Percentiles rank a stretch among this genome's conserved stretches.
These are phyloP conservation scores for Homarus americanus DNA, from an alignment of 1,140 invertebrate species.

Conservation along the genomic window DNA sequence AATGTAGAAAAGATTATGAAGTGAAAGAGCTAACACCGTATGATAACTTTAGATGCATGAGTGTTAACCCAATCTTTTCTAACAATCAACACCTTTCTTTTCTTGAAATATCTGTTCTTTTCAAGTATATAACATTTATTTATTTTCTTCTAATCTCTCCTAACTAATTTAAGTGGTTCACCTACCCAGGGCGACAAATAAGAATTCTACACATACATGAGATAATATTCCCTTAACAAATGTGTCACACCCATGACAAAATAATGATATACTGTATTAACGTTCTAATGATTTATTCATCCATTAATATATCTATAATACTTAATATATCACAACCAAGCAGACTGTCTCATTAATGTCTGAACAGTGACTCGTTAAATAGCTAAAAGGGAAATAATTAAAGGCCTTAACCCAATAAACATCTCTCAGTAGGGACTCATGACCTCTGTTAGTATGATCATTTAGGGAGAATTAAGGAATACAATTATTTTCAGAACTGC, in stretches of 20 bases:
- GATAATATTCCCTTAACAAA: too few relatives aligned
- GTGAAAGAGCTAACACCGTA: neutral
- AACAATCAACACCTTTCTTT: neutral
- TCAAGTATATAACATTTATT: neutral
- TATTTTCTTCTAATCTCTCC: too few relatives aligned
- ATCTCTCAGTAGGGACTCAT: too few relatives aligned
- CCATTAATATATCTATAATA: neutral
- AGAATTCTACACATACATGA: too few relatives aligned
- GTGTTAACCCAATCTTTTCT: neutral
- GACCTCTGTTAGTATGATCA: neutral
- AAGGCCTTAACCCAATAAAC: too few relatives aligned
- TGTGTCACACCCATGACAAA: too few relatives aligned
- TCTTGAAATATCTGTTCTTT: neutral
- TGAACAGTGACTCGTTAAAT: neutral
- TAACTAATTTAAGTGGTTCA: too few relatives aligned
- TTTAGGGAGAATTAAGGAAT: neutral
- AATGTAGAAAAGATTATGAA: neutral
- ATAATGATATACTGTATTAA: neutral
- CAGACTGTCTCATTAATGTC: neutral
- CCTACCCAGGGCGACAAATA: too few relatives aligned
- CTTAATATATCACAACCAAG: neutral
- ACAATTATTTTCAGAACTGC: slow-evolving; percentile 63
- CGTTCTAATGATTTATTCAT: too few relatives aligned
- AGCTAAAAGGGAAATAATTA: too few relatives aligned
- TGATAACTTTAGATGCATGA: slow-evolving; percentile 19